phyloP scores from a whole-genome alignment of 2,797 vertebrate species.

The Galago senegalensis region DNA sequence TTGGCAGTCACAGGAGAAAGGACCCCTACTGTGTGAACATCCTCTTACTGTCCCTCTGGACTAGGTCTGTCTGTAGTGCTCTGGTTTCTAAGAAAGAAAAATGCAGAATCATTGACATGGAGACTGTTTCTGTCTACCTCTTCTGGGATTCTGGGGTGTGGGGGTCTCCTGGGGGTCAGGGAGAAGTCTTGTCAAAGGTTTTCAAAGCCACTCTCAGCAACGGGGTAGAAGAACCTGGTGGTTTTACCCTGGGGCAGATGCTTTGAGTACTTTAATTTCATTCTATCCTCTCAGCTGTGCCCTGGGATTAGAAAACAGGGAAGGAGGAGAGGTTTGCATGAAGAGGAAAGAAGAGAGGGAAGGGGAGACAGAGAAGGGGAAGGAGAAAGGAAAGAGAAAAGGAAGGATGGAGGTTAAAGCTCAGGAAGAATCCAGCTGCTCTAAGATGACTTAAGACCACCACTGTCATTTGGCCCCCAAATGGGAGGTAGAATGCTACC shows the following conservation, averaged over 20 bases:
- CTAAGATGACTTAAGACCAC: not conserved
- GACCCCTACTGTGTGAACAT: not conserved
- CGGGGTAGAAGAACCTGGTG: not conserved
- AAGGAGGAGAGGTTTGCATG: not conserved
- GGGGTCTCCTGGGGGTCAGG: too few species aligned
- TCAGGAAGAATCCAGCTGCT: not conserved
- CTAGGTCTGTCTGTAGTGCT: not conserved
- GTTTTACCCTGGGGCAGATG: not conserved
- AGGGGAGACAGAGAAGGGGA: not conserved
- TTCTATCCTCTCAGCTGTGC: not conserved
- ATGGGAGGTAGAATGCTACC: fast-evolving
- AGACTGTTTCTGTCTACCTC: not conserved
- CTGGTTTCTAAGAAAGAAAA: conserved; percentile 14
- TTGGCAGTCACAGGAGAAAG: not conserved
- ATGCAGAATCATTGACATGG: not conserved
- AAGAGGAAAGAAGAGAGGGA: not conserved
- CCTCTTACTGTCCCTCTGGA: not conserved
- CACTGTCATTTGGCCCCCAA: not conserved
- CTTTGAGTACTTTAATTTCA: not conserved
- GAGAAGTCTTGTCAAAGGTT: not conserved
- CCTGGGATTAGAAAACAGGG: not conserved
- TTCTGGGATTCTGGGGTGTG: not conserved
- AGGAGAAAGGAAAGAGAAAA: not conserved
- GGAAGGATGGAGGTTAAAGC: not conserved
- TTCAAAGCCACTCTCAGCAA: conserved; percentile 23